phyloP scores from a whole-genome alignment of 92 coral and sea anemone genomes.

The Zoanthus sociatus region DNA sequence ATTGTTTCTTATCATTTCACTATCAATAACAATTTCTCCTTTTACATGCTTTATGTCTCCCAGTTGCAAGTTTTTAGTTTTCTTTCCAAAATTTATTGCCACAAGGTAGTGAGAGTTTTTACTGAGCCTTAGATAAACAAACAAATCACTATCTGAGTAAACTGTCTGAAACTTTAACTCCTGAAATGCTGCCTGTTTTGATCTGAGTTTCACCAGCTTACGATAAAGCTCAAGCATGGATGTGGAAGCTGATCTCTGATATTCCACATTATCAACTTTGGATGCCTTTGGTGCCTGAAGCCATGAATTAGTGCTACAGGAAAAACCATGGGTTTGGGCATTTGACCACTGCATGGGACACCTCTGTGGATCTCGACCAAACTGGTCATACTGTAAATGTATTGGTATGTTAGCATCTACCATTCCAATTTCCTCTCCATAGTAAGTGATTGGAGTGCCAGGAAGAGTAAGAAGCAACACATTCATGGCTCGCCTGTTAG shows the following conservation, averaged over 20 bases:
- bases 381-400: conserved; percentile 39
- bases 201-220: conserved; percentile 68
- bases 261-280: conserved; percentile 64
- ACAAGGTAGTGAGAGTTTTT: conserved; percentile 56
- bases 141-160: conserved; percentile 63
- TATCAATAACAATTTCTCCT: conserved; percentile 74
- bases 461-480: conserved; percentile 83
- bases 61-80: conserved; percentile 54
- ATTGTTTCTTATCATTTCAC: conserved; percentile 68
- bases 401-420: conserved; percentile 62
- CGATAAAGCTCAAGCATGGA: conserved; percentile 68
- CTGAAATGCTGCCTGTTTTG: conserved; percentile 55
- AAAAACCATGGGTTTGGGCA: conserved; percentile 66
- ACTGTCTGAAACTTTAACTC: conserved; percentile 70
- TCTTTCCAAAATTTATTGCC: conserved; percentile 78
- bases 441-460: conserved; percentile 90
- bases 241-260: conserved; percentile 56
- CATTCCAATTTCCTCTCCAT: conserved; percentile 98
- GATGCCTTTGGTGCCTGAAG: conserved; percentile 60
- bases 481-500: conserved; percentile 71
- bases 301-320: conserved; percentile 63
- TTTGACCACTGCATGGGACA: conserved; percentile 82
- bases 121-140: conserved; percentile 73
- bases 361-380: conserved; percentile 78
- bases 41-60: conserved; percentile 51